Percentiles rank a stretch among this genome's conserved stretches.
Conservation (phyloP, 2,113 vertebrate genomes). For the western clawed frog (Xenopus tropicalis) region DNA sequence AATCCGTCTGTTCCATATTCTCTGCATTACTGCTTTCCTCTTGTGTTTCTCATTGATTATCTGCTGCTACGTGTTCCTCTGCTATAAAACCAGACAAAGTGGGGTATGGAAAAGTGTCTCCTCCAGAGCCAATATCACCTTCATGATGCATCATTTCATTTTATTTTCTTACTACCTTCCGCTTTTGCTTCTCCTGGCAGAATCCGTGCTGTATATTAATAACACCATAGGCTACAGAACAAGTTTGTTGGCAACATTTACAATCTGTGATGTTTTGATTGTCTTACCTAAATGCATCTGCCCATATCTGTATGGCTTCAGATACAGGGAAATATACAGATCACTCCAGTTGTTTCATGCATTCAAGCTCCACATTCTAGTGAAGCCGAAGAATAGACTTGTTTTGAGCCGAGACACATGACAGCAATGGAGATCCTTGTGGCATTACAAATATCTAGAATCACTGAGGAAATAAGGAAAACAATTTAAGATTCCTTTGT, state of each 20-base stretch:
- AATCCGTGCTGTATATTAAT: constrained; percentile 58
- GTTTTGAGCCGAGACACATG: background rate
- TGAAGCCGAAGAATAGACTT: background rate
- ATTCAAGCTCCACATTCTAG: constrained; percentile 46
- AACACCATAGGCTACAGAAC: constrained; percentile 46
- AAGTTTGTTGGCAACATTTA: constrained; percentile 64
- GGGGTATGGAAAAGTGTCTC: constrained; percentile 65
- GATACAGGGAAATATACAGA: constrained; percentile 67
- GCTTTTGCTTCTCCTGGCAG: constrained; percentile 60
- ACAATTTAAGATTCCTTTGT: background rate
- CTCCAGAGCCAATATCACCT: constrained; percentile 70
- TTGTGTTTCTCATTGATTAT: constrained; percentile 65
- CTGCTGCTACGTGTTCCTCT: constrained; percentile 65
- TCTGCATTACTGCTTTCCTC: constrained; percentile 55
- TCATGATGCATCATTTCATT: constrained; percentile 70
- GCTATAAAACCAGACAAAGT: constrained; percentile 62
- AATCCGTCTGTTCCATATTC: constrained; percentile 63
- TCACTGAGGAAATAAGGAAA: background rate
- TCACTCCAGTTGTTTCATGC: constrained; percentile 59
- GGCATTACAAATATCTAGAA: background rate
- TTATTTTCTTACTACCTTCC: constrained; percentile 71
- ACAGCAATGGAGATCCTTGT: background rate
- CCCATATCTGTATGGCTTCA: constrained; percentile 65
- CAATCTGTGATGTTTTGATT: constrained; percentile 65
- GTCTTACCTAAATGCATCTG: constrained; percentile 70